Evolutionary conservation across 1,140 invertebrate genomes (phyloP).

Genomic region (Cryptotermes secundus): DNA sequence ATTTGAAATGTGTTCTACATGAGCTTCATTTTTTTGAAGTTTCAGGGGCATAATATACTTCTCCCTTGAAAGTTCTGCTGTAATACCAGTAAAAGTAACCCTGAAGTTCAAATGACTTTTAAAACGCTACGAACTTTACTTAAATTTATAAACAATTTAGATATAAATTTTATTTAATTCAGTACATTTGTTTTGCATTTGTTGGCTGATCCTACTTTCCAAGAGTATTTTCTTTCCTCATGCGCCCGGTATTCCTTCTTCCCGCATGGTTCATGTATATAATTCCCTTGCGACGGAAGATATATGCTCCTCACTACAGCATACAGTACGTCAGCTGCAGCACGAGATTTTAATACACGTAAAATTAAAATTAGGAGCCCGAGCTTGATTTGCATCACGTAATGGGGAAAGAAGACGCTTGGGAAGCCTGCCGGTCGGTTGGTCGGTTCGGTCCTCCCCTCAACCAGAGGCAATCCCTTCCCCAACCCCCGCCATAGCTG

Average conservation of each 20-base stretch:
- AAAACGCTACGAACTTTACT: neutral
- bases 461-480: neutral
- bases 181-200: neutral
- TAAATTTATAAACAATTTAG: neutral
- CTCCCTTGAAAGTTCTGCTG: no score
- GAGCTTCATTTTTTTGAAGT: no score
- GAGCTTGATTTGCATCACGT: conserved; percentile 34
- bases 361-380: conserved; percentile 36
- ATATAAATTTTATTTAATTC: neutral
- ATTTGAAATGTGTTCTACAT: no score
- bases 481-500: neutral
- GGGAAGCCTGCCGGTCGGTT: neutral
- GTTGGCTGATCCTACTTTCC: conserved; percentile 2
- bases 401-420: conserved; percentile 33
- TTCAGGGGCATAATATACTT: no score
- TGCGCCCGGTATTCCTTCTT: neutral
- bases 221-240: neutral
- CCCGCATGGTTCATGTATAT: neutral
- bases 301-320: conserved; percentile 18
- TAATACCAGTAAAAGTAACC: no score
- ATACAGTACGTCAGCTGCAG: conserved; percentile 32
- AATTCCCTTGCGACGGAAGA: neutral
- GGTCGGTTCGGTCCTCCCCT: conserved; percentile 13
- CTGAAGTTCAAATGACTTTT: neutral
- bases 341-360: conserved; percentile 36